Base-by-base conservation (phyloP, 2,888 invertebrate genomes). In the Charanyca ferruginea region DNA sequence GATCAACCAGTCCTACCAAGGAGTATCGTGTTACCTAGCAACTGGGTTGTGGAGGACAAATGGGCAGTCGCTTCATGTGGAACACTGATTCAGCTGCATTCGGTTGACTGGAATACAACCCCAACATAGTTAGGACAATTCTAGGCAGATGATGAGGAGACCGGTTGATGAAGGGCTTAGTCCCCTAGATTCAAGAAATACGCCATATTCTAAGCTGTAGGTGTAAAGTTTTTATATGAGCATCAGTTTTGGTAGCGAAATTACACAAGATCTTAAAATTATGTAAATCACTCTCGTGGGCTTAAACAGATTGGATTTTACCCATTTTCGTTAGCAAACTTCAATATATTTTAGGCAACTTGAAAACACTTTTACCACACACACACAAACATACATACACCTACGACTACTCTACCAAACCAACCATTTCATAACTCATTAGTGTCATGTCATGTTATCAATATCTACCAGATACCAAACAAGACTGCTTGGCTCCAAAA, bases 401-500 rank as follows among this genome's bases (percentile, higher is more conserved):
- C 62, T 18, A 55, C 49, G n/a, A 7, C 11, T 16, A 48, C 48
- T 11, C 32, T 11, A 11, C 32, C 9, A 11, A 38, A 38, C 3
- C 2, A 9, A 2, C 38, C 16, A 28, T 7, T 38, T 38, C 2
- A 38, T 13, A 38, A 18, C 47, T 47, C 68, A 25, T 59, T 70
- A 54, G 20, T 35, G 18, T 6, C 20, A 45, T 41, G 18, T 32
- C n/a, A 22, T 28, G 3, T 35, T 67, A 67, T 49, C 75, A 59
- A 67, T 66, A 44, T 18, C 18, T 35, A 48, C 18, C 44, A 70
- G 66, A 51, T 51, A 54, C 16, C 18, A 45, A 25, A 20, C 61
- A 73, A 75, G 74, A 75, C 78, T 22, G 74, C 78, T 25, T 75
- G 74, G 74, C 78, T 62, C 74, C 74, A 55, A 55, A 70, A 54